These are phyloP conservation scores for Ceyx melanurus DNA, from an alignment of 2,113 vertebrate species.

Conservation along the genomic window DNA sequence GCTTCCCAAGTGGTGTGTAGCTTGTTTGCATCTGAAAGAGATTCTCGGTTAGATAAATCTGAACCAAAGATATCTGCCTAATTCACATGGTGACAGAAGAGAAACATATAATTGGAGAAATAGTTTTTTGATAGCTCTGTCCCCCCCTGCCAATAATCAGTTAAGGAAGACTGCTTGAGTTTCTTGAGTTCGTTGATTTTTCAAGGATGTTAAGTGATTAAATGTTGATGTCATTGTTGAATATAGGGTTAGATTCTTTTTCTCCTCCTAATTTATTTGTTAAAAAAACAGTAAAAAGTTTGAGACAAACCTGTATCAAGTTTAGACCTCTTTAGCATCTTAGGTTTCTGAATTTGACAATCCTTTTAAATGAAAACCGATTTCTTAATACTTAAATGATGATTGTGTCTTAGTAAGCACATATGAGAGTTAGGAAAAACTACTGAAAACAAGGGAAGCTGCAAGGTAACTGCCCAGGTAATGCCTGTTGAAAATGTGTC, in stretches of 20 bases:
- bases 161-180: background rate
- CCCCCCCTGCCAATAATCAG: accelerated
- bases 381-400: background rate
- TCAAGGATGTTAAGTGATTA: background rate
- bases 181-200: background rate
- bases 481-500: background rate
- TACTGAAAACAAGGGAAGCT: background rate
- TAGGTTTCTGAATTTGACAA: background rate
- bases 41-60: background rate
- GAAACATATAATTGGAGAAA: background rate
- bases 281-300: background rate
- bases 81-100: background rate
- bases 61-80: background rate
- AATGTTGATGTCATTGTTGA: background rate
- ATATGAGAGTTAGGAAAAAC: background rate
- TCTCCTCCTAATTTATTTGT: background rate
- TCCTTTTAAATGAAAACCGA: background rate
- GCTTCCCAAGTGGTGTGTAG: background rate
- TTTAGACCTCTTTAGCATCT: background rate
- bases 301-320: background rate
- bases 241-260: background rate
- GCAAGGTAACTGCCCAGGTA: background rate
- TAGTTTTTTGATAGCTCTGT: background rate
- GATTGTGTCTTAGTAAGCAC: background rate
- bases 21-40: background rate